A percentile compares a stretch with the other conserved stretches of the same genome.
phyloP scores from a whole-genome alignment of 2,113 vertebrate genomes.

The Cryptotis parvus region DNA sequence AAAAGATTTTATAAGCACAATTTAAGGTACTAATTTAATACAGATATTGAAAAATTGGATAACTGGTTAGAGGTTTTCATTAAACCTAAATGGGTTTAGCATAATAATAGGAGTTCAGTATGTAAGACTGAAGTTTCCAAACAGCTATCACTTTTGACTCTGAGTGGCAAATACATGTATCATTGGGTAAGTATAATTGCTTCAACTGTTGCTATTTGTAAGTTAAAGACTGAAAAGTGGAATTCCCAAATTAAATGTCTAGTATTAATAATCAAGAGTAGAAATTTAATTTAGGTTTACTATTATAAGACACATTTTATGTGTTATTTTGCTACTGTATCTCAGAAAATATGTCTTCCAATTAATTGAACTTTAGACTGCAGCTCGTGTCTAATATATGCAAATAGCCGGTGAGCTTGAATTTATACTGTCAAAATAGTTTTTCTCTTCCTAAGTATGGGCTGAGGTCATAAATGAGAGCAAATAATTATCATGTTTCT shows the following conservation, averaged over 20 bases:
- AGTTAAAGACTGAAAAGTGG: conserved; percentile 48
- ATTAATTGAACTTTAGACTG: neutral
- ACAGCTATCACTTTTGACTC: conserved; percentile 15
- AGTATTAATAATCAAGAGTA: neutral
- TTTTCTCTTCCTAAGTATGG: neutral
- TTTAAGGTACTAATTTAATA: conserved; percentile 58
- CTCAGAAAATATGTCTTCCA: conserved; percentile 20
- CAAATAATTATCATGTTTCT: conserved; percentile 23
- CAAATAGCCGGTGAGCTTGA: neutral
- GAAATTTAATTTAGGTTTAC: conserved; percentile 62
- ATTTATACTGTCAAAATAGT: conserved; percentile 39
- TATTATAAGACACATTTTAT: neutral
- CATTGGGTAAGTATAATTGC: conserved; percentile 13
- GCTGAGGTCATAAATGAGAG: conserved; percentile 8
- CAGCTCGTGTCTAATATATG: neutral
- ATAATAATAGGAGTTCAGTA: conserved; percentile 14
- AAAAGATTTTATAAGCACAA: conserved; percentile 46
- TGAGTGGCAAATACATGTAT: conserved; percentile 28
- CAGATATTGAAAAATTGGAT: conserved; percentile 20
- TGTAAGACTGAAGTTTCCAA: conserved; percentile 36
- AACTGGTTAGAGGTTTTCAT: conserved; percentile 44
- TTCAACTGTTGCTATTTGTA: conserved; percentile 43
- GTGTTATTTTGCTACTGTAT: neutral
- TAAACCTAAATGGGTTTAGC: conserved; percentile 45
- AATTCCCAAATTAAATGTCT: conserved; percentile 11